Percentiles rank a stretch among this genome's conserved stretches.
Conservation (phyloP, 2,797 vertebrate genomes). For the Mormyrops attenuatus region DNA sequence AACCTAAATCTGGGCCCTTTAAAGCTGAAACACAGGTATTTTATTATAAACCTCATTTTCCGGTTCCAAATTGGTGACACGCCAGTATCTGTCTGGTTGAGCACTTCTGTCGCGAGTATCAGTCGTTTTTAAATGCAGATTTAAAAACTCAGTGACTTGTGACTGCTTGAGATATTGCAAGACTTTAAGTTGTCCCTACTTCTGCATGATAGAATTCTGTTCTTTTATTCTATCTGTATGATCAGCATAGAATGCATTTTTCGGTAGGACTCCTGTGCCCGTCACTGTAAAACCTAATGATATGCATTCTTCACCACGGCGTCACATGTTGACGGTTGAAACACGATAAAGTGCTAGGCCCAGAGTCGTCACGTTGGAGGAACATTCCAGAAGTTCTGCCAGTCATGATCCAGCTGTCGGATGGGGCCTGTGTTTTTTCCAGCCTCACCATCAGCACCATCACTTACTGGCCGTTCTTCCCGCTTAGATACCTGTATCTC, state of each 20-base stretch:
- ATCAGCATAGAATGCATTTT: slow-evolving; percentile 55
- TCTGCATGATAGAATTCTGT: not conserved
- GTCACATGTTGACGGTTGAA: not conserved
- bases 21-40: not conserved
- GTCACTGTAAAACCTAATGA: not conserved
- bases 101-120: not conserved
- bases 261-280: slow-evolving; percentile 9
- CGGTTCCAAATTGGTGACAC: too few species aligned
- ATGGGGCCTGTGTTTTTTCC: not conserved
- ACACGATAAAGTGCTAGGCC: not conserved
- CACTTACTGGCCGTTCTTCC: not conserved
- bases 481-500: not conserved
- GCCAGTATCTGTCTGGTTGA: slow-evolving; percentile 8
- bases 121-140: not conserved
- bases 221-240: slow-evolving; percentile 55
- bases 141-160: not conserved
- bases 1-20: slow-evolving; percentile 5
- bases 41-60: not conserved
- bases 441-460: not conserved
- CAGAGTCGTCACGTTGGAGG: not conserved
- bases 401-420: too few species aligned
- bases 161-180: not conserved
- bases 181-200: slow-evolving; percentile 32
- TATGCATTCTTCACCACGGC: not conserved
- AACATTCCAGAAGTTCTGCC: not conserved